These are phyloP conservation scores for Siniperca knerii DNA, from an alignment of 2,113 vertebrate species.

Conservation along the genomic window DNA sequence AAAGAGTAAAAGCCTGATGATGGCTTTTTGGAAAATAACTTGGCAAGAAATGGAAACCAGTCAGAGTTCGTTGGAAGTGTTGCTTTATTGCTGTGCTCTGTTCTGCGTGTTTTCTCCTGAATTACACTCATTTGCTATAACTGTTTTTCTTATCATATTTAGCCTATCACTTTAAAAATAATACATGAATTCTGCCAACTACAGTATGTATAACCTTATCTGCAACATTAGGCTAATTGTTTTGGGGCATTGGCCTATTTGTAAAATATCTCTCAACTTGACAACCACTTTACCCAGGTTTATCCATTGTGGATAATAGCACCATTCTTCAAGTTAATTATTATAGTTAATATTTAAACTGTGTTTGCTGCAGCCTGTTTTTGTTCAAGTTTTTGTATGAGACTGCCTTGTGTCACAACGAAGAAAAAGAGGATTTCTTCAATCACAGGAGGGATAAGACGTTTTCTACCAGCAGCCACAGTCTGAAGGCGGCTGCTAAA, in stretches of 20 bases:
- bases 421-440: constrained; percentile 11
- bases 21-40: constrained; percentile 3
- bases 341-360: not conserved
- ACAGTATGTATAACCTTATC: not conserved
- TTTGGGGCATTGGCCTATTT: not conserved
- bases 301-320: not conserved
- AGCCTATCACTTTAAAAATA: not conserved
- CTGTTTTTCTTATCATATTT: not conserved
- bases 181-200: not conserved
- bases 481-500: constrained; percentile 64
- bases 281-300: not conserved
- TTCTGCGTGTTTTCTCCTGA: not conserved
- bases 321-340: not conserved
- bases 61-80: not conserved
- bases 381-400: constrained; percentile 2
- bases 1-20: not conserved
- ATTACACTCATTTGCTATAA: not conserved
- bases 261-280: not conserved
- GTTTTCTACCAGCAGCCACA: constrained; percentile 32
- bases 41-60: not conserved
- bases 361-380: not conserved
- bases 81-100: not conserved
- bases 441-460: constrained; percentile 39
- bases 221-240: not conserved
- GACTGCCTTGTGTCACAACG: constrained; percentile 14